Evolutionary conservation across 2,113 vertebrate species (phyloP).

Genomic region (Todiramphus chloris): DNA sequence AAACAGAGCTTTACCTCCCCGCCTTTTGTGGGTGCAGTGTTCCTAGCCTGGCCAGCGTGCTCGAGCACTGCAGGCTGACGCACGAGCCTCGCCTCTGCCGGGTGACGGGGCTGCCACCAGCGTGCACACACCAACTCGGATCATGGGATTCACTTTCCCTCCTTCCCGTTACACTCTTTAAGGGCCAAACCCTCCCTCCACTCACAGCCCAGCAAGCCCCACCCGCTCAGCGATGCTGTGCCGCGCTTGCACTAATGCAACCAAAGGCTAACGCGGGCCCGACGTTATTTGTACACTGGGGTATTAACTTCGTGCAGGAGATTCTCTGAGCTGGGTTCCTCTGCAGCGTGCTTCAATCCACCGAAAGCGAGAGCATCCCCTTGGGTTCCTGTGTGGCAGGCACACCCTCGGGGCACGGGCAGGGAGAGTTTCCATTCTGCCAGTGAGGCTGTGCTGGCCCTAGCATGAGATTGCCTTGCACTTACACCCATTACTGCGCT

Average conservation of each 20-base stretch:
- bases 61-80: not conserved
- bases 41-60: not conserved
- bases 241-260: slow-evolving; percentile 38
- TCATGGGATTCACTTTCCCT: slow-evolving; percentile 11
- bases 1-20: not conserved
- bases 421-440: not conserved
- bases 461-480: slow-evolving; percentile 27
- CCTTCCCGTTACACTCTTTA: not conserved
- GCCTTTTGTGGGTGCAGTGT: not conserved
- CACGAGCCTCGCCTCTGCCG: not conserved
- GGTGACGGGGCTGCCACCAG: not conserved
- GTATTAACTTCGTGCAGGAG: slow-evolving; percentile 54
- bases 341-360: not conserved
- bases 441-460: not conserved
- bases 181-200: not conserved
- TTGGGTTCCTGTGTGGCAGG: not conserved
- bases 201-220: not conserved
- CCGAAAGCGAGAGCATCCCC: not conserved
- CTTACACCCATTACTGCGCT: not conserved
- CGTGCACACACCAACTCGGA: not conserved
- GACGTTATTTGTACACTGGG: not conserved
- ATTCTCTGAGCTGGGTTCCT: slow-evolving; percentile 32
- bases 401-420: not conserved
- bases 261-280: slow-evolving; percentile 24
- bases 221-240: not conserved